phyloP scores from a whole-genome alignment of 2,888 invertebrate genomes.

The Argynnis bischoffii region DNA sequence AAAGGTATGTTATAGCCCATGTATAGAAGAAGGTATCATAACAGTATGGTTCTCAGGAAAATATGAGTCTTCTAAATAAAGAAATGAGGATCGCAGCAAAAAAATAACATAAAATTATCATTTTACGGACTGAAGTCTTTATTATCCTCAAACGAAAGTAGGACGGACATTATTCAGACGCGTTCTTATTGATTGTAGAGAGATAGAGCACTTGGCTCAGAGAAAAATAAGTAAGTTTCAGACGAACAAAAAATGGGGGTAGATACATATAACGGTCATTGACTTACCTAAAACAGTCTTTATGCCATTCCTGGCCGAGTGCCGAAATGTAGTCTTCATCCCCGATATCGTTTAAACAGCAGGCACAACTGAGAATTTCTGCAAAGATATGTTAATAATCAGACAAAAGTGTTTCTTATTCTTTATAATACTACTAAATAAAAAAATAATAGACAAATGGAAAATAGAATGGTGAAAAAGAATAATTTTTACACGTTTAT shows the following conservation, averaged over 20 bases:
- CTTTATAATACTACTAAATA: no score
- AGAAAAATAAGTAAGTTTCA: not conserved
- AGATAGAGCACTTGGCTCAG: not conserved
- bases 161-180: not conserved
- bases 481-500: no score
- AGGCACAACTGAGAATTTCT: conserved; percentile 83
- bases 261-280: conserved; percentile 19
- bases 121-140: no score
- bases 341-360: conserved; percentile 88
- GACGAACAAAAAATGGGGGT: conserved; percentile 13
- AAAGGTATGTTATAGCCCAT: no score
- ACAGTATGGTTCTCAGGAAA: no score
- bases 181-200: no score
- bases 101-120: no score
- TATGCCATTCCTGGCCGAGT: conserved; percentile 93
- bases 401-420: not conserved
- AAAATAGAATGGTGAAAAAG: no score
- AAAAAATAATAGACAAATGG: no score
- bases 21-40: no score
- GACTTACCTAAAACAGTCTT: conserved; percentile 91
- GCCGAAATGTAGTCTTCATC: conserved; percentile 91
- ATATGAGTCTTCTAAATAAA: no score
- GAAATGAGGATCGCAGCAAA: no score
- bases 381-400: conserved; percentile 42
- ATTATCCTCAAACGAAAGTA: not conserved